A percentile compares a stretch with the other conserved stretches of the same genome.
phyloP scores from a whole-genome alignment of 2,113 vertebrate species.

The Crocuta crocuta region DNA sequence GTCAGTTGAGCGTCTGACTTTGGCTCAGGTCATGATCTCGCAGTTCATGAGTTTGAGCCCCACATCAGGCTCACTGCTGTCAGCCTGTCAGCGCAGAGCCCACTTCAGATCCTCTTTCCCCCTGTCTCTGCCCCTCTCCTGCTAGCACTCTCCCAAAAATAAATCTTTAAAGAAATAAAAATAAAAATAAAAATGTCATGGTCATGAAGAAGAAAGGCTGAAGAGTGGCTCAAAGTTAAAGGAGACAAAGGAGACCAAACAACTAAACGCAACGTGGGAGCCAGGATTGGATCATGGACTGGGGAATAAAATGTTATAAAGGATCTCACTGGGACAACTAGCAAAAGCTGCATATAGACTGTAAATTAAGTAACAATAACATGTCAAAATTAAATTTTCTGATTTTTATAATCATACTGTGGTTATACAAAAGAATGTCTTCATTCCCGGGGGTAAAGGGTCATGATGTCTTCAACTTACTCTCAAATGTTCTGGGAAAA shows the following conservation, averaged over 20 bases:
- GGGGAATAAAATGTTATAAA: neutral
- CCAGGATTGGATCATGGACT: neutral
- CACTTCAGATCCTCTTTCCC: too few relatives aligned
- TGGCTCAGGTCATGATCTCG: too few relatives aligned
- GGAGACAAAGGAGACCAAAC: neutral
- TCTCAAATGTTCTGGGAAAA: neutral
- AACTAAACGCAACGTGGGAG: neutral
- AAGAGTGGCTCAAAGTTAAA: neutral
- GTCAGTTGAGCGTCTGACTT: too few relatives aligned
- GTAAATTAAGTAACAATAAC: conserved; percentile 3
- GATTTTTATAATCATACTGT: neutral
- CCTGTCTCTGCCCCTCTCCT: too few relatives aligned
- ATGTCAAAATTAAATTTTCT: neutral
- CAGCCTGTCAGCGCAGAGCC: too few relatives aligned
- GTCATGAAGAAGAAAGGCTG: neutral
- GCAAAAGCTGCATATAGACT: neutral
- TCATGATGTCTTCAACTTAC: neutral
- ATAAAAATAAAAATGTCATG: neutral
- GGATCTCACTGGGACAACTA: neutral
- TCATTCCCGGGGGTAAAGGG: neutral
- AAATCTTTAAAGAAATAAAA: neutral
- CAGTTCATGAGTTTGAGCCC: too few relatives aligned
- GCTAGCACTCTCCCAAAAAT: neutral
- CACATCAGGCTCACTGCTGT: too few relatives aligned
- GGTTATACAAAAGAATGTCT: conserved; percentile 4